A percentile compares a stretch with the other conserved stretches of the same genome.
These are phyloP conservation scores for Selene dorsalis DNA, from an alignment of 2,797 vertebrate species.

Conservation along the genomic window DNA sequence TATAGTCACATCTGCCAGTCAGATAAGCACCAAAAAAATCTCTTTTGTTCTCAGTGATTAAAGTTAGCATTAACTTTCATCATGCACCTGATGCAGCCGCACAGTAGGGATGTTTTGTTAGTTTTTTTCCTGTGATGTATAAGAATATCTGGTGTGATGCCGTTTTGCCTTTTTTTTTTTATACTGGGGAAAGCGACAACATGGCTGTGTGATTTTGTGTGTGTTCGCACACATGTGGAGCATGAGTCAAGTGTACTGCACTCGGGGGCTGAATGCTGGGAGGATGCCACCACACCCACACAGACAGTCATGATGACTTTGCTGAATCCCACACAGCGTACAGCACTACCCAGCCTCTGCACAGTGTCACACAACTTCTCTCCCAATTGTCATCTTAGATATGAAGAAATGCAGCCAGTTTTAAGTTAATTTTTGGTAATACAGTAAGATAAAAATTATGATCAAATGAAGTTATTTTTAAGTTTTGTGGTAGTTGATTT, in stretches of 20 bases:
- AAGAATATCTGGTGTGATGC: conserved; percentile 26
- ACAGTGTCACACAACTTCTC: conserved; percentile 21
- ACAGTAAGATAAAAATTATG: background rate
- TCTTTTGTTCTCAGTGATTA: conserved; percentile 52
- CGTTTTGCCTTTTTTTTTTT: conserved; percentile 29
- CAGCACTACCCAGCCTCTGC: conserved; percentile 11
- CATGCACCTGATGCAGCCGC: conserved; percentile 51
- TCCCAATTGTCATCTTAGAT: conserved; percentile 13
- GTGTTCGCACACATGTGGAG: conserved; percentile 61
- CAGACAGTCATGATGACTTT: conserved; percentile 8
- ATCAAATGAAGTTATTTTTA: background rate
- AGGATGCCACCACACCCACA: conserved; percentile 36
- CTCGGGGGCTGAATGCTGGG: conserved; percentile 32
- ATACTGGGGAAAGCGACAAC: conserved; percentile 43
- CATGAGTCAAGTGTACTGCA: conserved; percentile 73
- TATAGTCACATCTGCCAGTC: conserved; percentile 53
- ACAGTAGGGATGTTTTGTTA: conserved; percentile 10
- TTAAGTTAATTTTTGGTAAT: background rate
- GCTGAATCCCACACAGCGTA: conserved; percentile 29
- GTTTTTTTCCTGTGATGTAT: background rate
- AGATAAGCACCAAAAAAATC: conserved; percentile 47
- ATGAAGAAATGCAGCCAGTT: conserved; percentile 21
- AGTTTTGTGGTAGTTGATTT: background rate
- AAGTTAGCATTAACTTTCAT: conserved; percentile 58
- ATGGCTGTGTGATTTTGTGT: conserved; percentile 30